Percentiles rank a stretch among this genome's conserved stretches.
These are phyloP conservation scores for Dryococelus australis DNA, from an alignment of 2,888 invertebrate species.

Conservation along the genomic window DNA sequence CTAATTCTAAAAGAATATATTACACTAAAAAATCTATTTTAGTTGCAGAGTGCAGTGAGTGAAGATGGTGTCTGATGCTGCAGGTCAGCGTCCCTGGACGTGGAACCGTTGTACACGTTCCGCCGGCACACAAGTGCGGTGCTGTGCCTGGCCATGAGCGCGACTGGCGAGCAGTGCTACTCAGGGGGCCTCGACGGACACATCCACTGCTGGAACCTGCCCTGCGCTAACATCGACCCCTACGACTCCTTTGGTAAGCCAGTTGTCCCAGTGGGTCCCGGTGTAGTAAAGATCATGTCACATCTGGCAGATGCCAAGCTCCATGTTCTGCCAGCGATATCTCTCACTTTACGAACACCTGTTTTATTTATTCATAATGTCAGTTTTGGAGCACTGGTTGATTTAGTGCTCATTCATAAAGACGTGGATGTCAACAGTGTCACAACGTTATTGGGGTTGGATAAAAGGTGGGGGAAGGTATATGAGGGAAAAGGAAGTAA, in stretches of 20 bases:
- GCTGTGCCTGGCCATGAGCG: conserved; percentile 91
- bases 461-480: no score
- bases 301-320: background rate
- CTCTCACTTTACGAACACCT: no score
- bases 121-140: conserved; percentile 95
- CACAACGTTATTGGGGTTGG: no score
- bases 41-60: no score
- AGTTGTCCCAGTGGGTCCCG: background rate
- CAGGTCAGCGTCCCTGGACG: conserved; percentile 90
- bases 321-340: no score
- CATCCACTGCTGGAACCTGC: conserved; percentile 95
- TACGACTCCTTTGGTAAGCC: conserved; percentile 85
- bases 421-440: no score
- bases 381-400: no score
- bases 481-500: no score
- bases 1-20: no score
- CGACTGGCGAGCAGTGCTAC: conserved; percentile 92
- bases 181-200: conserved; percentile 94
- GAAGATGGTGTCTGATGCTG: conserved; percentile 28
- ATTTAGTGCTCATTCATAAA: no score
- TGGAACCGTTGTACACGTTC: conserved; percentile 99
- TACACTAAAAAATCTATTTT: no score
- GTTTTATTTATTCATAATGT: no score
- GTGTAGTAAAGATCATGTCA: background rate
- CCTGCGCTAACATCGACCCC: conserved; percentile 90